These are phyloP conservation scores for Lerista edwardsae DNA, from an alignment of 2,797 vertebrate species.

Conservation along the genomic window DNA sequence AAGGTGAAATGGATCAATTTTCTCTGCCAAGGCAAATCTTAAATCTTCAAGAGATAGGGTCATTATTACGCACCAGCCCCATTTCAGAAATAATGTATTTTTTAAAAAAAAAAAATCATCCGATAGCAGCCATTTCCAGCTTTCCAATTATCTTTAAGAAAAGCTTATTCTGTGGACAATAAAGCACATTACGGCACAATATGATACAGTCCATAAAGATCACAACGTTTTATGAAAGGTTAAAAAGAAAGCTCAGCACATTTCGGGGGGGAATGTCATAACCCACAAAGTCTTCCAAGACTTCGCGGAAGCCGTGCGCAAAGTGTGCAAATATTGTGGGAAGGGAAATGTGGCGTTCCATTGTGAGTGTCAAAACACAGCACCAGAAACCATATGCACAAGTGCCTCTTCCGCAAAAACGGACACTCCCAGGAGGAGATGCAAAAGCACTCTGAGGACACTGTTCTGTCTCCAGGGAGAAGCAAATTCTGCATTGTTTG, in stretches of 20 bases:
- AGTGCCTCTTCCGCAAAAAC: not conserved
- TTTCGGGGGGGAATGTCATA: constrained; percentile 93
- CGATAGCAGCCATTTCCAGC: constrained; percentile 97
- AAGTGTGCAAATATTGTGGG: constrained; percentile 79
- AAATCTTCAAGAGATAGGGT: constrained; percentile 98
- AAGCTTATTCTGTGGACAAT: constrained; percentile 99
- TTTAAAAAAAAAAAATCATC: constrained; percentile 83
- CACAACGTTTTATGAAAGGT: constrained; percentile 99
- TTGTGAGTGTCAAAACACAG: not conserved
- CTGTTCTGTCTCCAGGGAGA: not conserved
- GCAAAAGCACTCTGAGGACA: not conserved
- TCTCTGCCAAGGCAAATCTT: constrained; percentile 99
- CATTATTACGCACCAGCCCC: constrained; percentile 97
- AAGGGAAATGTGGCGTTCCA: constrained; percentile 36
- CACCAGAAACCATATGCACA: not conserved
- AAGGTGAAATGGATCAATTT: constrained; percentile 99
- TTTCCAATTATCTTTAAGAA: constrained; percentile 99
- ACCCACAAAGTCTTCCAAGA: constrained; percentile 91
- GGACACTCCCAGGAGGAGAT: not conserved
- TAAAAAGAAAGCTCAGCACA: constrained; percentile 99
- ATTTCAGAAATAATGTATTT: constrained; percentile 99
- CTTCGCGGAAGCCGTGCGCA: constrained; percentile 70
- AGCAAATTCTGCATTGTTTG: accelerated
- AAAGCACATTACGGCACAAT: constrained; percentile 99
- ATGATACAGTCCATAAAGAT: constrained; percentile 99